Conservation (phyloP, 2,888 invertebrate species). For the Camptogramma bilineatum region DNA sequence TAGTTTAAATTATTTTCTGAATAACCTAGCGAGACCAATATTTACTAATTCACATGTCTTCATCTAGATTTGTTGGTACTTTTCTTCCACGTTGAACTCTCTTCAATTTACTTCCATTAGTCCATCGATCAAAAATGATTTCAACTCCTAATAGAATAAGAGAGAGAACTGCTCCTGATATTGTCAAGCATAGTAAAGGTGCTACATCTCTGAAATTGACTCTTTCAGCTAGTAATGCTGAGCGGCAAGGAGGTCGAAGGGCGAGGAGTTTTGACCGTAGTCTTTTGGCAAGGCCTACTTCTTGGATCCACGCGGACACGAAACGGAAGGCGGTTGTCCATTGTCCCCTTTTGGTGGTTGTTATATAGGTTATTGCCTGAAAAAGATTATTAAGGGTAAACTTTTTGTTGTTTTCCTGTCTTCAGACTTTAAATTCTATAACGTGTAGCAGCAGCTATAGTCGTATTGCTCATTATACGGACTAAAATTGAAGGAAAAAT, state of each 20-base stretch:
- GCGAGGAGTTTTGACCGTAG: slow-evolving; percentile 54
- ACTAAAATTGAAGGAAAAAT: too few relatives aligned
- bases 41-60: background rate
- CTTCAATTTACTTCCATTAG: slow-evolving; percentile 5
- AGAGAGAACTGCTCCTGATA: slow-evolving; percentile 57
- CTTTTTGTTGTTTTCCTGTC: too few relatives aligned
- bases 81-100: background rate
- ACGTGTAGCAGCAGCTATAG: too few relatives aligned
- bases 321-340: slow-evolving; percentile 60
- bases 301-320: slow-evolving; percentile 64
- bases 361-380: slow-evolving; percentile 63
- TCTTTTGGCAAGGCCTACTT: slow-evolving; percentile 64
- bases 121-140: slow-evolving; percentile 52
- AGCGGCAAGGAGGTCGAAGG: slow-evolving; percentile 65
- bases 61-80: background rate
- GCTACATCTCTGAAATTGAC: slow-evolving; percentile 69
- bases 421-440: too few relatives aligned
- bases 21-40: background rate
- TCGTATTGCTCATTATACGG: too few relatives aligned
- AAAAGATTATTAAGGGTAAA: slow-evolving; percentile 1
- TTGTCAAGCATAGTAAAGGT: slow-evolving; percentile 56
- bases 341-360: slow-evolving; percentile 60
- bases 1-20: too few relatives aligned
- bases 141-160: slow-evolving; percentile 60
- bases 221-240: slow-evolving; percentile 68